Base-by-base conservation (phyloP, 2,888 invertebrate species). In the Pheosia gnoma region DNA sequence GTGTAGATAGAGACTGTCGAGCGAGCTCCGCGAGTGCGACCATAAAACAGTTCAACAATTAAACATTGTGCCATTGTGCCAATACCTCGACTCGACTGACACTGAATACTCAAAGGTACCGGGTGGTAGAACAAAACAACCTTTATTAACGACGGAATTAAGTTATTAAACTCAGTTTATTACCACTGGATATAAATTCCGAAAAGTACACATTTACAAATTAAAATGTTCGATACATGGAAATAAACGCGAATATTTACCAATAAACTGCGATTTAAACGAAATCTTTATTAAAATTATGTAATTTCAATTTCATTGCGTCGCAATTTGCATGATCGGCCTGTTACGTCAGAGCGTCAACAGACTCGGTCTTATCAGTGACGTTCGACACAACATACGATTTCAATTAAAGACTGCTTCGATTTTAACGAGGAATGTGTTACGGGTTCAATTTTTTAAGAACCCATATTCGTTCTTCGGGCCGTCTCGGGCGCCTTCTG, bases 391-490 rank as follows among this genome's bases (percentile, higher is more conserved):
- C 88, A 88, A 93, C 93, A 93, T 86, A 91, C 88, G 89, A 93
- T 90, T 91, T 93, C 93, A 93, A 93, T 93, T 93, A 93, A 88
- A 90, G 86, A 84, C 85, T 77, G 85, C 85, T 89, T 87, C 84
- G 84, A 85, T 87, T 88, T 88, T 82, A 87, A 87, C 84, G 85
- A 83, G 88, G 84, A 88, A 89, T 86, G 84, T 80, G 77, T 84
- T 81, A 81, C 80, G 78, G 80, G 84, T 83, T 87, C 87, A 88
- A 66, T 79, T 63, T 77, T 74, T 60, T 67, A 74, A 81, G 91
- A 89, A 68, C 91, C 78, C 71, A 73, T 73, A 73, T 67, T 70
- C 64, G 76, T 81, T 76, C 66, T 60, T 66, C 63, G 64, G 67
- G 67, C 70, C 67, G 63, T 78, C 65, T 70, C 65, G 71, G 66